Evolutionary conservation across 2,888 invertebrate genomes (phyloP), one percentile per base, ranked within the genome.

Genomic region (Cephonodes hylas): DNA sequence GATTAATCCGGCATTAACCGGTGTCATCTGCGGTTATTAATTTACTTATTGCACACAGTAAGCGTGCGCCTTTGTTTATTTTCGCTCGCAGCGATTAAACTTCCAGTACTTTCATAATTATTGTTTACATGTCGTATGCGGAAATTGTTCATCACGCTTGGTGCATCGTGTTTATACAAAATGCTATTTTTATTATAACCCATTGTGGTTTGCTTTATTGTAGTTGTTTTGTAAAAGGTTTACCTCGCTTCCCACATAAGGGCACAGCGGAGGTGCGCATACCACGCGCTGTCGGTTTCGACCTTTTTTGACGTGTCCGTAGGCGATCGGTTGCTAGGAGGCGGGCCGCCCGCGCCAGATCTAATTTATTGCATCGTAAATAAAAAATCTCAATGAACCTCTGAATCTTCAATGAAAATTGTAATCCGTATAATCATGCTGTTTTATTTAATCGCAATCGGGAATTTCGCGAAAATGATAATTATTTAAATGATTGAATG

Each of bases 291-390:
- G 69, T 70, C 66, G 63, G 70, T 74, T 71, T 42, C 71, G 78
- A 79, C 82, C 83, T 84, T 86, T 84, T 79, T 70, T 69, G 70
- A 70, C 63, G 67, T 46, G 67, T 46, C 60, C 71, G 79, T 81
- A 74, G 79, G 80, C 64, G 68, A 65, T 60, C 63, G 34, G 48
- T 79, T 77, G 74, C 75, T 77, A 77, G 74, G 74, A 79, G 72
- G 73, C 73, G 72, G 72, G 60, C 64, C 63, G 67, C 67, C 64
- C 71, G 77, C 76, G 85, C 82, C 81, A 82, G 84, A 78, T 77
- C 70, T 70, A 73, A 81, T 81, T 80, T 83, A 83, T 85, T 76
- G 74, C 80, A 75, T 77, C 78, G 78, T 81, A 79, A 80, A 80
- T 80, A 81, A 82, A 83, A 80, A 81, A 69, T 69, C 69, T 76